These are phyloP conservation scores for Dermolepida albohirtum DNA, from an alignment of 2,888 invertebrate species.

Conservation along the genomic window DNA sequence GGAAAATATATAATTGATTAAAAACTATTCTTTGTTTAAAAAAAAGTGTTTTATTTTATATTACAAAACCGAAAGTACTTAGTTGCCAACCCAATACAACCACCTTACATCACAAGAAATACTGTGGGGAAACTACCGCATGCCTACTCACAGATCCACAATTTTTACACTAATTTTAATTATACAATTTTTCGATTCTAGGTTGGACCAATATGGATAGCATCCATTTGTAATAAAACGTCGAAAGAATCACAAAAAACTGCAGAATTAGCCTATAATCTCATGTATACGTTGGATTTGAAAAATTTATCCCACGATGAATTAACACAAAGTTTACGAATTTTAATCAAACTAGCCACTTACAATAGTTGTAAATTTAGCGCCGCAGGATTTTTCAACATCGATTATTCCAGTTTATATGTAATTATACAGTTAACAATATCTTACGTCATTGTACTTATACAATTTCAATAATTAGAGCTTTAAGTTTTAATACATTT, in stretches of 20 bases:
- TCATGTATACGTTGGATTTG: slow-evolving; percentile 4
- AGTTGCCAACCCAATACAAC: too few relatives aligned
- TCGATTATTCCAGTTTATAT: slow-evolving; percentile 23
- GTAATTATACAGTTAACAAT: slow-evolving; percentile 21
- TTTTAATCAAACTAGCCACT: slow-evolving; percentile 15
- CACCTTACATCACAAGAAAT: too few relatives aligned
- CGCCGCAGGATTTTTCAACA: slow-evolving; percentile 13
- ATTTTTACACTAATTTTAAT: too few relatives aligned
- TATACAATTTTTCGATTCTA: too few relatives aligned
- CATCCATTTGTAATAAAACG: slow-evolving; percentile 18
- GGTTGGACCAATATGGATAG: slow-evolving; percentile 29
- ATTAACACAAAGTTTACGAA: not conserved
- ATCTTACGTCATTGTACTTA: slow-evolving; percentile 14
- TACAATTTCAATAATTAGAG: slow-evolving; percentile 4
- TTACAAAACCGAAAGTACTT: too few relatives aligned
- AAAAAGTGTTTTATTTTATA: too few relatives aligned
- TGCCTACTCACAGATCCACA: too few relatives aligned
- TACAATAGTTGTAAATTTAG: slow-evolving; percentile 18
- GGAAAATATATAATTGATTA: too few relatives aligned
- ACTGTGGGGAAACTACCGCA: too few relatives aligned
- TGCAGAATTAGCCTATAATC: not conserved
- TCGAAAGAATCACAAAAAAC: slow-evolving; percentile 24
- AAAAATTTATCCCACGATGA: not conserved
- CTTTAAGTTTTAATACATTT: too few relatives aligned
- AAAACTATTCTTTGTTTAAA: too few relatives aligned